Evolutionary conservation across 2,888 invertebrate species (phyloP).

Genomic region (Sabellastarte sp.): DNA sequence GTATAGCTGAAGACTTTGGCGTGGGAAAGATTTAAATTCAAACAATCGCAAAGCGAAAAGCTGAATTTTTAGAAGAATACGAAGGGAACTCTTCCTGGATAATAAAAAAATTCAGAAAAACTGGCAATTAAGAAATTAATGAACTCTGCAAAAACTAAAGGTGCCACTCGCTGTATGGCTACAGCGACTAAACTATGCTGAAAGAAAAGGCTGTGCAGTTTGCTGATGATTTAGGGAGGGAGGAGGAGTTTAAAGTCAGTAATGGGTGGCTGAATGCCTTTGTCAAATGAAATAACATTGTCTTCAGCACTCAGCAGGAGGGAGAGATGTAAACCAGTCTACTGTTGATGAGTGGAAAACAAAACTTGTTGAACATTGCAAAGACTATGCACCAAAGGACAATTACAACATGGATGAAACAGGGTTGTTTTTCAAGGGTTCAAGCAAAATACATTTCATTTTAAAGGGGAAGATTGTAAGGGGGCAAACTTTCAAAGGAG

Average conservation of each 20-base stretch:
- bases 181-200: not conserved
- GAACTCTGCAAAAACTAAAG: not conserved
- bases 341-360: slow-evolving; percentile 18
- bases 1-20: slow-evolving; percentile 1
- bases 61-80: slow-evolving; percentile 4
- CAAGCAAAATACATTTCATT: slow-evolving; percentile 25
- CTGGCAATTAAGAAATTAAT: not conserved
- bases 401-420: too few species aligned
- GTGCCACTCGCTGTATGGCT: too few species aligned
- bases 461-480: slow-evolving; percentile 26
- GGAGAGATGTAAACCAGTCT: slow-evolving; percentile 18
- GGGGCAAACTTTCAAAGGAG: slow-evolving; percentile 33
- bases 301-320: slow-evolving; percentile 12
- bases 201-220: slow-evolving; percentile 2
- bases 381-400: slow-evolving; percentile 19
- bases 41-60: slow-evolving; percentile 3
- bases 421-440: slow-evolving; percentile 27
- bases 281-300: slow-evolving; percentile 26
- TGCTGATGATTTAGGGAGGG: slow-evolving; percentile 3
- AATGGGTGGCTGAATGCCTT: slow-evolving; percentile 34
- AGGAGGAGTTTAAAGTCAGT: slow-evolving; percentile 26
- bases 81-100: not conserved
- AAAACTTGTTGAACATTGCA: slow-evolving; percentile 3
- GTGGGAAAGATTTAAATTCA: slow-evolving; percentile 3
- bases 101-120: not conserved